These are phyloP conservation scores for Cantharis nigra DNA, from an alignment of 2,888 invertebrate genomes.

Conservation along the genomic window DNA sequence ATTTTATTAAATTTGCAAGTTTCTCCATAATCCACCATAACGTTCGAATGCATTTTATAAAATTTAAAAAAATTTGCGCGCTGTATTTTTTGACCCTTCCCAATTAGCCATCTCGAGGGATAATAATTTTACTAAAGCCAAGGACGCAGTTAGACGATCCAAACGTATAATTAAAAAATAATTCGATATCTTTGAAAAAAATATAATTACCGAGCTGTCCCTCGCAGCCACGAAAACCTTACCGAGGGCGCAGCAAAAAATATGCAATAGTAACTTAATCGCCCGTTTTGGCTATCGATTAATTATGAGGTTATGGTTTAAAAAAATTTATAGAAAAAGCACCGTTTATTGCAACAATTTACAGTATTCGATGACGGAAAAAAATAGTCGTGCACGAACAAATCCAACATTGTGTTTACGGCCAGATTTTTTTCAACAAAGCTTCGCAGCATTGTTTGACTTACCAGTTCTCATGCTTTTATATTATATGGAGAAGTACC, in stretches of 20 bases:
- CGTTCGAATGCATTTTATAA: background rate
- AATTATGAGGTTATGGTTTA: background rate
- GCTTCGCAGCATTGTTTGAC: constrained; percentile 23
- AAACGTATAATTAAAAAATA: background rate
- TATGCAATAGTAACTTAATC: background rate
- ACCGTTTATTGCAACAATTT: constrained; percentile 4
- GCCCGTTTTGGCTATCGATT: background rate
- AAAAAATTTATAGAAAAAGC: background rate
- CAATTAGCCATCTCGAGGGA: background rate
- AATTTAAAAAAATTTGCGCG: background rate
- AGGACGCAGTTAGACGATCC: background rate
- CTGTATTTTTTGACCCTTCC: background rate
- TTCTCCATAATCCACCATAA: background rate
- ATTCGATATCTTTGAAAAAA: background rate
- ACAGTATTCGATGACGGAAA: constrained; percentile 7
- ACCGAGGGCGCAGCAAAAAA: background rate
- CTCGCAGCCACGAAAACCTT: background rate
- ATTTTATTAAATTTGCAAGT: background rate
- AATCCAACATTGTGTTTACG: constrained; percentile 5
- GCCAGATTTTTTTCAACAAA: constrained; percentile 13
- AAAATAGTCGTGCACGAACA: constrained; percentile 23
- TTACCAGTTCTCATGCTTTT: constrained; percentile 19
- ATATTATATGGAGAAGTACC: background rate
- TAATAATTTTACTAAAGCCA: background rate
- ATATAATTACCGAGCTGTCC: background rate